Base-by-base conservation (phyloP, 92 coral and sea anemone genomes). In the Heteractis magnifica region DNA sequence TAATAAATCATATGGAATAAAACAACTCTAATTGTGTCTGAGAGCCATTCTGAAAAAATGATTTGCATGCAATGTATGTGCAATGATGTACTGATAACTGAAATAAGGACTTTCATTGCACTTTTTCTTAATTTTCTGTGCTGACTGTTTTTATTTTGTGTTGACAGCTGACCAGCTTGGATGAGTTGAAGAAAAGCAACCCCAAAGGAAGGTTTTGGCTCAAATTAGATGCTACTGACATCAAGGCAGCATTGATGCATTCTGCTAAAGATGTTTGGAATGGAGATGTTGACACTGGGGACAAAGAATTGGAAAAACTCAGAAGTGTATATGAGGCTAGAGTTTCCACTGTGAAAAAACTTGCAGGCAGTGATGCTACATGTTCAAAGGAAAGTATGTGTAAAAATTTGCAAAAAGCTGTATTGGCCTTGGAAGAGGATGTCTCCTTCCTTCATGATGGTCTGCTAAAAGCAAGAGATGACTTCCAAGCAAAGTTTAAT, bases 161-260 rank as follows among this genome's bases (percentile, higher is more conserved):
- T 14, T 44, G 23, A 44, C 78, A 74, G 78, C 4, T 74, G 78
- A 48, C 7, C 78, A 74, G 23, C 78, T 60, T 81, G 50, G 53
- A 65, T 52, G 80, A 75, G 76, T 71, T 85, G 51, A 85, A 85
- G 64, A 23, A 68, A 65, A 76, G 83, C 13, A 85, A 85, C 75
- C 88, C 88, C 10, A 65, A 77, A 59, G 84, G 88, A n/a, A 53
- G 87, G 34, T 76, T 77, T 51, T 85, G 88, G 88, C 49, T 85
- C 6, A 85, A 85, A 51, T 70, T 85, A 51, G 88, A 85, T 77
- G 88, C 83, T 10, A 85, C 88, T 1, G 88, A 78, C 49, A 51
- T 85, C 6, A 85, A 79, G 52, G 56, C 83, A 59, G 78, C 79
- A 15, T 62, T 85, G 18, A 85, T 85, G 88, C 78, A 85, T 44